Evolutionary conservation across 1,140 invertebrate genomes (phyloP), one percentile per base, ranked within the genome.

Genomic region (Daktulosphaira vitifoliae): DNA sequence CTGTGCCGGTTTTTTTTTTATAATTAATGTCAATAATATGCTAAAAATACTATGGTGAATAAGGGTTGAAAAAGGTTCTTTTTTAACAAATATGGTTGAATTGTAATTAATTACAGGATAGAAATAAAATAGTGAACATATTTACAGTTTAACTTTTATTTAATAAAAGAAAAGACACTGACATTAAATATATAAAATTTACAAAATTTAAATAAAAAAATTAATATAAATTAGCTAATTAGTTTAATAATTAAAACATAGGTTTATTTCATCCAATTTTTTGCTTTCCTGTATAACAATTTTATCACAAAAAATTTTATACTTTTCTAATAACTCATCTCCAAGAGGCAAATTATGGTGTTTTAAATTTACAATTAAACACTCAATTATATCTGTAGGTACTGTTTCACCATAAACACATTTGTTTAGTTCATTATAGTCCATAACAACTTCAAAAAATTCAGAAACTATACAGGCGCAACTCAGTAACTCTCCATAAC

Each of bases 341-440:
- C 56, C 56, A 33, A 44, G 4, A 20, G 25, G 23, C 44, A 62
- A 62, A 20, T 62, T 46, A 62, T 62, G 16, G 44, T 62, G 42
- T 33, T 62, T 62, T 33, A 62, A 46, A 46, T 62, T 62, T 20
- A 22, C 9, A 22, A 62, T 48, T 8, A 48, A 4, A 48, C 56
- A 62, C 26, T 62, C 56, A 26, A 62, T 48, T 8, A 62, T 48
- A 29, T 62, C 56, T 33, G 44, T 42, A 26, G 56, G 56, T 62
- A 62, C 44, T 20, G 16, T 20, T 9, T 62, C 18, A 8, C 56
- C 56, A 62, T 29, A 46, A 18, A 25, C 1, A 48, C 22, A 7
- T 8, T 9, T 16, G 26, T 11, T 46, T 44, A 6, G 25, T 13
- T 50, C 25, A 29, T 11, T 39, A 15, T 25, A 9, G 9, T 16